Percentiles rank a stretch among this genome's conserved stretches.
These are phyloP conservation scores for Eurystomus glaucurus DNA, from an alignment of 2,797 vertebrate species.

Conservation along the genomic window DNA sequence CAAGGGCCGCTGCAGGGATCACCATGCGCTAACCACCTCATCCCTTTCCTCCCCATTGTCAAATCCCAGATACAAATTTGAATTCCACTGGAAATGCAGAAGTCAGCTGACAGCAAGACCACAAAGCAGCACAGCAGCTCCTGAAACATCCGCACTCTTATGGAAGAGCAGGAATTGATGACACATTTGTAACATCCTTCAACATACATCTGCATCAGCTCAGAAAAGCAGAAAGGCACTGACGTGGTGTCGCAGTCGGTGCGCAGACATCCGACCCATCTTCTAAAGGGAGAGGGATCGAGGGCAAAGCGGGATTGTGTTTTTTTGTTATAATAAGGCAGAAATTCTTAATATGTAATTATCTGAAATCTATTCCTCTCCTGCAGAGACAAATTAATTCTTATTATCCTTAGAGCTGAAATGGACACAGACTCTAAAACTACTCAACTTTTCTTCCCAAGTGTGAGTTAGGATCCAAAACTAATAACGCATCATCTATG, in stretches of 20 bases:
- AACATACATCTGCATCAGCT: neutral
- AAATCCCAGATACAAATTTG: neutral
- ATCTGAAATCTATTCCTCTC: neutral
- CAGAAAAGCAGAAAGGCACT: neutral
- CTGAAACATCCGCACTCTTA: rapidly evolving
- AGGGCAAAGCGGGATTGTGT: too few species aligned
- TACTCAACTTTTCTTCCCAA: neutral
- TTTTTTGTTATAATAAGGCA: too few species aligned
- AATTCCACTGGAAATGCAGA: neutral
- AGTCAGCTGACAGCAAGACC: neutral
- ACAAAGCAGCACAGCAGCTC: neutral
- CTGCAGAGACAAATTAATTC: neutral
- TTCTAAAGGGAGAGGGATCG: too few species aligned
- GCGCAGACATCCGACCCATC: too few species aligned
- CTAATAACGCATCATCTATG: neutral
- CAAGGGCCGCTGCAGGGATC: neutral
- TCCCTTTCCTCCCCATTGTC: neutral
- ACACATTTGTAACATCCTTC: neutral
- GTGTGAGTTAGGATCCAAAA: neutral
- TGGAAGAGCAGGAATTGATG: neutral
- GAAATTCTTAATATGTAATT: neutral
- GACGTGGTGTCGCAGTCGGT: neutral
- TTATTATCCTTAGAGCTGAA: neutral
- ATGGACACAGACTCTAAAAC: neutral
- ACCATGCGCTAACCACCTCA: neutral